phyloP scores from a whole-genome alignment of 2,797 vertebrate species.

The Sternotherus odoratus region DNA sequence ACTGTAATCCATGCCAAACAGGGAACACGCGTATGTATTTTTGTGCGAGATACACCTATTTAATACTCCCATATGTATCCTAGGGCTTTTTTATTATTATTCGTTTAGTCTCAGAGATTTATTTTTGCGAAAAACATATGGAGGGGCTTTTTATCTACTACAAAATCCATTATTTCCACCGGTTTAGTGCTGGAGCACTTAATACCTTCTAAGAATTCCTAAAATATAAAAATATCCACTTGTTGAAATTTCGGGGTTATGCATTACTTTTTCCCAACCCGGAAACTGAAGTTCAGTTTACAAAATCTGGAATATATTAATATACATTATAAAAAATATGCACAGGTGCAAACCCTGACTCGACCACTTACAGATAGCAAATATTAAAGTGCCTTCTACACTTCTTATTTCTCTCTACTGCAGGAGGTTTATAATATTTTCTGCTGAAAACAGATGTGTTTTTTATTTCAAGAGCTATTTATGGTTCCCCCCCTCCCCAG shows the following conservation, averaged over 20 bases:
- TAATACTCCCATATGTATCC: background rate
- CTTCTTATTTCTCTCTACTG: background rate
- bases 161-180: conserved; percentile 56
- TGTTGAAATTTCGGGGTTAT: conserved; percentile 22
- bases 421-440: conserved; percentile 29
- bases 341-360: rapidly evolving
- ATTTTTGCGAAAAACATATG: rapidly evolving
- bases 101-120: background rate
- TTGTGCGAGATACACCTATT: background rate
- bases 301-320: background rate
- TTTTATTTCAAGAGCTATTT: conserved; percentile 46
- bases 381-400: background rate
- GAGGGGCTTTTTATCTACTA: conserved; percentile 17
- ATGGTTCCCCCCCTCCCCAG: background rate
- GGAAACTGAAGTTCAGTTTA: background rate
- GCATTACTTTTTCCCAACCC: background rate
- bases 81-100: background rate
- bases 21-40: rapidly evolving
- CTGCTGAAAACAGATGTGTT: conserved; percentile 58
- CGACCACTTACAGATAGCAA: background rate
- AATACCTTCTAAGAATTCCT: conserved; percentile 3
- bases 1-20: background rate
- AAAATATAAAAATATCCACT: background rate
- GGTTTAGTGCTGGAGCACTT: background rate
- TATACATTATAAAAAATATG: background rate